phyloP scores from a whole-genome alignment of 1,140 invertebrate species.

The Maconellicoccus hirsutus region DNA sequence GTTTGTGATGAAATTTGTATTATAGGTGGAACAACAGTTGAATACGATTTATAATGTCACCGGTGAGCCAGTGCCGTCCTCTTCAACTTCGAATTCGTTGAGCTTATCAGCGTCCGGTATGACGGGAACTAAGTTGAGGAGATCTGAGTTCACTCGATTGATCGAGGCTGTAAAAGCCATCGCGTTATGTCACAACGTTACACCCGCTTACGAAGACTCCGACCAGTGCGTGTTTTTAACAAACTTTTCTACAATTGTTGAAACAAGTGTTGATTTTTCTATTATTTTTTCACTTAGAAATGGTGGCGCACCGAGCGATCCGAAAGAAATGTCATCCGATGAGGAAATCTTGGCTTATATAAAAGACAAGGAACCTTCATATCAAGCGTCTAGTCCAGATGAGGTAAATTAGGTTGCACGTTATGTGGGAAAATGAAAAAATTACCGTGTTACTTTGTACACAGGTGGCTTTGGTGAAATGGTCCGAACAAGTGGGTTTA shows the following conservation, averaged over 20 bases:
- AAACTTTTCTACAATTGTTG: background rate
- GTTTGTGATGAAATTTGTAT: background rate
- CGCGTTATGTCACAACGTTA: constrained; percentile 97
- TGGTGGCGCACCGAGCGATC: background rate
- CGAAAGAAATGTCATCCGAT: background rate
- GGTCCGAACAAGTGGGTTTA: constrained; percentile 56
- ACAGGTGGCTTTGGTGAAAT: constrained; percentile 66
- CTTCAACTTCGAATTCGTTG: constrained; percentile 20
- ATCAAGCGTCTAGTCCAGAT: constrained; percentile 93
- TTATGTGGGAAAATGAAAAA: constrained; percentile 36
- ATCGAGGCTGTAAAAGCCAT: constrained; percentile 87
- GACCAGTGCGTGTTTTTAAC: background rate
- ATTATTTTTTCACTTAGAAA: background rate
- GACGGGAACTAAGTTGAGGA: constrained; percentile 39
- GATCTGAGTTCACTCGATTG: constrained; percentile 63
- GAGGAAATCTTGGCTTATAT: constrained; percentile 6
- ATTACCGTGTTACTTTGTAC: constrained; percentile 33
- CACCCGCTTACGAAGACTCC: constrained; percentile 75
- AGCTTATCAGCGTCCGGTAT: constrained; percentile 30
- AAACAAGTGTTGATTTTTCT: background rate
- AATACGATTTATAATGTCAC: constrained; percentile 22
- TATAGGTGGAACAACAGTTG: constrained; percentile 24
- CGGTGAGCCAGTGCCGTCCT: constrained; percentile 21
- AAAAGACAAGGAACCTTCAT: constrained; percentile 30
- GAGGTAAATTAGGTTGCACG: constrained; percentile 80